phyloP scores from a whole-genome alignment of 1,140 invertebrate genomes.

The Macrobrachium nipponense region DNA sequence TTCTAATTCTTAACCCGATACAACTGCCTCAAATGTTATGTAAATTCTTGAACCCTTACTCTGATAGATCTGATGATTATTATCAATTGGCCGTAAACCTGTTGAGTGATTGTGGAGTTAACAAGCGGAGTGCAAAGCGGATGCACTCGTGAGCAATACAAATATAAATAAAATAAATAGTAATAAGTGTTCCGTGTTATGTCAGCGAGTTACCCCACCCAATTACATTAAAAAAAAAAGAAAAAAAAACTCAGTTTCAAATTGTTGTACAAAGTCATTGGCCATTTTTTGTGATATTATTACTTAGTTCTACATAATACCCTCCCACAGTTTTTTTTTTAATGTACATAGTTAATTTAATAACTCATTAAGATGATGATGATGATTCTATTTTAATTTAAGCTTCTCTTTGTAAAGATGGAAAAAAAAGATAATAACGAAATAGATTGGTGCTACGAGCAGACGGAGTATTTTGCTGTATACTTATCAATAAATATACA shows the following conservation, averaged over 20 bases:
- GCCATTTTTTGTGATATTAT: conserved; percentile 57
- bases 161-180: no score
- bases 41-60: no score
- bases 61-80: no score
- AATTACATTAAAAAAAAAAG: background rate
- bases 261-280: conserved; percentile 53
- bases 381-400: background rate
- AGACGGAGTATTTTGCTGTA: conserved; percentile 52
- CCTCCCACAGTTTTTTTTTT: background rate
- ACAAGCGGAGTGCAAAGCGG: no score
- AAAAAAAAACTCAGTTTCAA: conserved; percentile 29
- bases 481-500: conserved; percentile 49
- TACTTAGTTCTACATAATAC: conserved; percentile 37
- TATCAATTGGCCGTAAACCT: no score
- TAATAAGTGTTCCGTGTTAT: no score
- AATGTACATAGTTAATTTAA: conserved; percentile 43
- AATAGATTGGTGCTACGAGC: background rate
- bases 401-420: background rate
- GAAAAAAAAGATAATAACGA: background rate
- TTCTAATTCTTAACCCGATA: no score
- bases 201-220: no score
- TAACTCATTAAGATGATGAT: background rate
- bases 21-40: no score
- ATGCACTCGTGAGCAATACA: no score
- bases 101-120: no score